Base-by-base conservation (phyloP, 2,888 invertebrate species). In the Caenorhabditis japonica region DNA sequence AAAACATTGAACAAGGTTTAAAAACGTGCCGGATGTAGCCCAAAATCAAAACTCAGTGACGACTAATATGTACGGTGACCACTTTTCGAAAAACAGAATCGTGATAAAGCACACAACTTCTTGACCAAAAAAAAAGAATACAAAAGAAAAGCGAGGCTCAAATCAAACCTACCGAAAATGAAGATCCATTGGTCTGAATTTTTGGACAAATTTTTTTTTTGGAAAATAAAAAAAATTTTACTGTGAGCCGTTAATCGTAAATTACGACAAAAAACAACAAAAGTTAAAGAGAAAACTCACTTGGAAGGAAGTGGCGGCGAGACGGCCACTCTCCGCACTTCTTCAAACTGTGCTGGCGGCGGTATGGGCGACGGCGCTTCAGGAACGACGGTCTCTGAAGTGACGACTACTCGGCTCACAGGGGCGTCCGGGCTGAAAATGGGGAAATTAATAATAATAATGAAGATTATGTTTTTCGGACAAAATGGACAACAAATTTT, bases 401-500 rank as follows among this genome's bases (percentile, higher is more conserved):
- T 75, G 58, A 81, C 78, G 34, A 76, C 74, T 8, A 81, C 81
- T 41, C 79, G 72, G 17, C 59, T 70, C 39, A 77, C 78, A 3
- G 81, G 81, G 5, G 81, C 81, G 77, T 77, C 69, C n/a, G 80
- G 74, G 34, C 81, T 81, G 80, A 34, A 81, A 80, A n/a, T n/a
- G n/a, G n/a, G n/a, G n/a, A n/a, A n/a, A n/a, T n/a, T n/a, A n/a
- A n/a, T n/a, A n/a, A n/a, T n/a, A 30, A 41, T 3, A 13, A 0
- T 34, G 34, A 38, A 19, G 21, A 38, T 19, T 51, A 58, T 27
- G 12, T 25, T 17, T 36, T 34, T 30, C 8, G 3, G 10, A 19
- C 0, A 17, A 13, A 30, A 12, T 39, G 19, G 27, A n/a, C n/a
- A n/a, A n/a, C n/a, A n/a, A n/a, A n/a, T n/a, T n/a, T n/a, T n/a